Conservation (phyloP, 2,888 invertebrate species). For the Ophioninae sp. region DNA sequence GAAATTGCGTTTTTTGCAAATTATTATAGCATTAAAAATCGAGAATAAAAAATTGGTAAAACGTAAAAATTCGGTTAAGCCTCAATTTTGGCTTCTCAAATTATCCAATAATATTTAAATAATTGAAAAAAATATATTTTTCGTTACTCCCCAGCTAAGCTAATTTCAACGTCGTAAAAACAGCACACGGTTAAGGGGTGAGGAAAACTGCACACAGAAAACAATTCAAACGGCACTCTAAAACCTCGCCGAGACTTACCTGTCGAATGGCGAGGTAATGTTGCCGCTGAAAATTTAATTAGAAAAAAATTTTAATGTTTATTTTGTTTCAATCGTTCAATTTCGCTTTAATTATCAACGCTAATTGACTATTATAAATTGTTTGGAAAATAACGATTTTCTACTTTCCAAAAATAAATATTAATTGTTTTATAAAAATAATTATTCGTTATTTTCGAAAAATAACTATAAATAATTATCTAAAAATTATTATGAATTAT, state of each 20-base stretch:
- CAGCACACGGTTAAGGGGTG: background rate
- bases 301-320: slow-evolving; percentile 61
- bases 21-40: too few species aligned
- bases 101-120: too few species aligned
- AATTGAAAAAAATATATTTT: too few species aligned
- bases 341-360: background rate
- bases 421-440: background rate
- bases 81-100: too few species aligned
- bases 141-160: too few species aligned
- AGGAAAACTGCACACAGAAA: slow-evolving; percentile 44
- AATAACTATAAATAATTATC: background rate
- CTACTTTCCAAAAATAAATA: background rate
- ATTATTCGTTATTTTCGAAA: too few species aligned
- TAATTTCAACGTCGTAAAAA: too few species aligned
- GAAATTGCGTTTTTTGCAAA: too few species aligned
- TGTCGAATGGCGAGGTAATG: slow-evolving; percentile 74
- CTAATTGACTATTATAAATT: too few species aligned
- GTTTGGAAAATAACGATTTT: background rate
- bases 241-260: slow-evolving; percentile 73
- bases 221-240: slow-evolving; percentile 57
- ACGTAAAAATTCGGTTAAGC: too few species aligned
- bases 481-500: too few species aligned
- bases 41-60: too few species aligned
- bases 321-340: background rate
- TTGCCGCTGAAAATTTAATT: slow-evolving; percentile 75